These are phyloP conservation scores for Bettongia penicillata DNA, from an alignment of 2,113 vertebrate genomes.

Conservation along the genomic window DNA sequence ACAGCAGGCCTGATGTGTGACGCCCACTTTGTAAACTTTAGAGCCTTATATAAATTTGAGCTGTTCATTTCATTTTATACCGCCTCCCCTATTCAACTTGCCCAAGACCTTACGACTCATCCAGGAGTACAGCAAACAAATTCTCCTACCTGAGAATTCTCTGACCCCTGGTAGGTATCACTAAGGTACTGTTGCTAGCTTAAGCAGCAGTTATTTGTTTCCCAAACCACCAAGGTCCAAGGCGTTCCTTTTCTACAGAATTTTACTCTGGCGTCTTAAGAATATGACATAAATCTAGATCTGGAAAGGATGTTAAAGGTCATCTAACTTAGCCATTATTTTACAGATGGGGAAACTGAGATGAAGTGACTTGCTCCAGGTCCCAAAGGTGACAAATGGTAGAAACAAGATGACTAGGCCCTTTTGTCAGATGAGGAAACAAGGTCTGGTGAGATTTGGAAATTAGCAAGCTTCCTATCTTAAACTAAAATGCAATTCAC, in stretches of 20 bases:
- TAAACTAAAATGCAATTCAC: not conserved
- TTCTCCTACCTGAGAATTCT: not conserved
- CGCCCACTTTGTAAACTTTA: not conserved
- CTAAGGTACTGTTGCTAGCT: not conserved
- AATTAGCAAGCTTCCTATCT: too few relatives aligned
- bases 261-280: not conserved
- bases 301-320: not conserved
- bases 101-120: not conserved
- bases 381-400: not conserved
- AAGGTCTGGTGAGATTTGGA: too few relatives aligned
- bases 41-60: not conserved
- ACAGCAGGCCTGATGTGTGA: not conserved
- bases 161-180: too few relatives aligned
- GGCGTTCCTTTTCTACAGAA: not conserved
- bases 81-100: not conserved
- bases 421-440: not conserved
- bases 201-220: not conserved
- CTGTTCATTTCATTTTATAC: not conserved
- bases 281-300: not conserved
- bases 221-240: not conserved
- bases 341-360: not conserved
- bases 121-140: not conserved
- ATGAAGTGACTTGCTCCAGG: not conserved
- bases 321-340: not conserved
- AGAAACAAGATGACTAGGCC: not conserved